These are phyloP conservation scores for Diadophis punctatus DNA, from an alignment of 2,113 vertebrate species.

Conservation along the genomic window DNA sequence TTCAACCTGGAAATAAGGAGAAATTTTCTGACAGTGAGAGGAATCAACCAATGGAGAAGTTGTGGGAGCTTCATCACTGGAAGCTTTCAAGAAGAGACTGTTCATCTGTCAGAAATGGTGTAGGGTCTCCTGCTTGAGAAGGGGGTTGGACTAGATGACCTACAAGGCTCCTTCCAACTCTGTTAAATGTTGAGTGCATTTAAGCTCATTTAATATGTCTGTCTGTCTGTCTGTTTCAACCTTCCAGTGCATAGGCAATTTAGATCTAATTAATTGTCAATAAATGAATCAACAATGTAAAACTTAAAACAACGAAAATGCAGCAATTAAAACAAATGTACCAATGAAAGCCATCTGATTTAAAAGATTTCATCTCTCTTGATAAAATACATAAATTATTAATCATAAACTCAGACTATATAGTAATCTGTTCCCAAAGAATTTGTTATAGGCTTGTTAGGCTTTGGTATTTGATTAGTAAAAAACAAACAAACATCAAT, in stretches of 20 bases:
- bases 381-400: neutral
- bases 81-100: no score
- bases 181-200: neutral
- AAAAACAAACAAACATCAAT: neutral
- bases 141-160: no score
- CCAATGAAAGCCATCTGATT: neutral
- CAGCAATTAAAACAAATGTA: neutral
- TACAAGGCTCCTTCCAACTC: no score
- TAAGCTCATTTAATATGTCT: neutral
- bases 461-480: neutral
- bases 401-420: neutral
- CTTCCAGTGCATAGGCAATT: neutral
- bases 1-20: no score
- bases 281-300: neutral
- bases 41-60: no score
- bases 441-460: neutral
- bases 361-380: neutral
- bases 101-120: no score
- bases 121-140: no score
- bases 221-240: neutral
- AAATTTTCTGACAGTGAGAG: no score
- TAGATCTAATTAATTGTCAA: neutral
- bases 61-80: no score
- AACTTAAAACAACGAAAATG: neutral
- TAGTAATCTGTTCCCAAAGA: neutral